Conservation (phyloP, 1,140 invertebrate species). For the Globodera rostochiensis region DNA sequence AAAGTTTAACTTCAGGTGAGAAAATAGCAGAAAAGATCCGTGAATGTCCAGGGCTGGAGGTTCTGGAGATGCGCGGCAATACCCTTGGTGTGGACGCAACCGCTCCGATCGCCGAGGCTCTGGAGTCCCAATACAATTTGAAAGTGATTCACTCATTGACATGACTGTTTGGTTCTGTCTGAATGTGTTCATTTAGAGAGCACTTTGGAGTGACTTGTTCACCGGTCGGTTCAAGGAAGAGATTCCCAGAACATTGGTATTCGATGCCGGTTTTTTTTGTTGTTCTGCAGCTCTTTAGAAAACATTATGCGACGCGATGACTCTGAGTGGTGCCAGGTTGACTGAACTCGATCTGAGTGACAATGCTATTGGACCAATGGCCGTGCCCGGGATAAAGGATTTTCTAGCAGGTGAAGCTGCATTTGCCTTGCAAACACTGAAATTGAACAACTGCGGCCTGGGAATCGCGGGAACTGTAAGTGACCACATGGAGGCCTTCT, state of each 20-base stretch:
- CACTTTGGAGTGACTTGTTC: slow-evolving; percentile 89
- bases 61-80: slow-evolving; percentile 55
- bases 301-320: slow-evolving; percentile 80
- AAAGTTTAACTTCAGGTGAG: slow-evolving; percentile 19
- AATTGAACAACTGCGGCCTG: slow-evolving; percentile 91
- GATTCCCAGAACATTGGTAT: slow-evolving; percentile 85
- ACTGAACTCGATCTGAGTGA: slow-evolving; percentile 90
- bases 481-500: not conserved
- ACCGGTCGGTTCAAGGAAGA: slow-evolving; percentile 89
- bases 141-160: slow-evolving; percentile 5
- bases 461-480: slow-evolving; percentile 80
- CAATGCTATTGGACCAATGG: slow-evolving; percentile 96
- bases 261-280: slow-evolving; percentile 32
- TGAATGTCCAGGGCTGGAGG: slow-evolving; percentile 22
- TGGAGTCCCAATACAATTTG: slow-evolving; percentile 42
- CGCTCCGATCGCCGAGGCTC: slow-evolving; percentile 52
- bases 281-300: slow-evolving; percentile 68
- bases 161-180: slow-evolving; percentile 1
- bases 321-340: slow-evolving; percentile 77
- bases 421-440: slow-evolving; percentile 78
- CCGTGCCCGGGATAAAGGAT: slow-evolving; percentile 82
- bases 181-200: slow-evolving; percentile 30
- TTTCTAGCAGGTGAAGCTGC: slow-evolving; percentile 82
- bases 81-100: slow-evolving; percentile 54
- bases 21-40: slow-evolving; percentile 40